Conservation (phyloP, 2,797 vertebrate species). For the Syngnathus acus region DNA sequence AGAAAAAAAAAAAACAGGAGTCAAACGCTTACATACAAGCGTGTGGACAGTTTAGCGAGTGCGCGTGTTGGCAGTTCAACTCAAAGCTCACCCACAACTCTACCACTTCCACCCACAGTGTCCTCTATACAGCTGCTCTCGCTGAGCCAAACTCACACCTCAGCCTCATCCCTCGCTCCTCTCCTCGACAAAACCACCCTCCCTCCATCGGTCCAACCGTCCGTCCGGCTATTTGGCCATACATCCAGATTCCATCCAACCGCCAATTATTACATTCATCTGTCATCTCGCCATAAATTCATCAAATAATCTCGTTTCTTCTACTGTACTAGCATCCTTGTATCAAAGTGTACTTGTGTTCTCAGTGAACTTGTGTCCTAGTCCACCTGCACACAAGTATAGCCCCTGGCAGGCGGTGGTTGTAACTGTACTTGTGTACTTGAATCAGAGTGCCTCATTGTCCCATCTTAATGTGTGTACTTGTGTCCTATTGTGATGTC, state of each 20-base stretch:
- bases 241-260: background rate
- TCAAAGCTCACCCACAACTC: slow-evolving; percentile 74
- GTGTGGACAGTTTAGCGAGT: slow-evolving; percentile 66
- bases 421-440: too few species aligned
- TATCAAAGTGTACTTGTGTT: too few species aligned
- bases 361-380: background rate
- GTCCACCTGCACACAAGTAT: background rate
- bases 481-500: too few species aligned
- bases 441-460: too few species aligned
- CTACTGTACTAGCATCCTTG: background rate
- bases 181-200: slow-evolving; percentile 14
- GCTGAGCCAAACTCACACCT: slow-evolving; percentile 76
- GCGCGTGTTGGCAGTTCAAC: slow-evolving; percentile 71
- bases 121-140: slow-evolving; percentile 79
- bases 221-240: background rate
- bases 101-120: slow-evolving; percentile 79
- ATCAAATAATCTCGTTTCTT: too few species aligned
- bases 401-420: too few species aligned
- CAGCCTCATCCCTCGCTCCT: slow-evolving; percentile 45
- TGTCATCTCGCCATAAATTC: background rate
- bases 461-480: too few species aligned
- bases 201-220: background rate
- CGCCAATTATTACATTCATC: background rate
- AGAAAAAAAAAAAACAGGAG: slow-evolving; percentile 22
- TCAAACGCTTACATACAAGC: slow-evolving; percentile 7